Evolutionary conservation across 2,797 vertebrate genomes (phyloP).

Genomic region (Catharus ustulatus): DNA sequence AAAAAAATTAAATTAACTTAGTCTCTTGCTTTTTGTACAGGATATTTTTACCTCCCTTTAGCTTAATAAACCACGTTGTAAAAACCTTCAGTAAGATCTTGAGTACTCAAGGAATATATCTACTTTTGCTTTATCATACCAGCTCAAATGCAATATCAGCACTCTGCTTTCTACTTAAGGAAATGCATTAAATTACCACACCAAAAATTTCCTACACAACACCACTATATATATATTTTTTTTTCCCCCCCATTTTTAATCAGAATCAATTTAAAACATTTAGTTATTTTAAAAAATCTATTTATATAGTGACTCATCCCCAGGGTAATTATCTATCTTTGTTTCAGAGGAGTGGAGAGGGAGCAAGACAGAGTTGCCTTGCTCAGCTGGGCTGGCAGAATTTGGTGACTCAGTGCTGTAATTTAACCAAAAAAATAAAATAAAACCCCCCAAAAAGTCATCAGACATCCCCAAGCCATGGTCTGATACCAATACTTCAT

Average conservation of each 20-base stretch:
- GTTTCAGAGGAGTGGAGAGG: neutral
- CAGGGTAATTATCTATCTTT: constrained; percentile 1
- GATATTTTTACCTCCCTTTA: neutral
- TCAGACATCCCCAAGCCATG: neutral
- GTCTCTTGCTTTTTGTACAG: neutral
- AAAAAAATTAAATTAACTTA: neutral
- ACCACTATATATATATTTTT: no score
- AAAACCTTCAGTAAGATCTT: neutral
- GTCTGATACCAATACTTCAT: neutral
- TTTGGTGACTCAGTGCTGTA: neutral
- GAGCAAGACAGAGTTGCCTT: neutral
- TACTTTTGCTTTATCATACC: neutral
- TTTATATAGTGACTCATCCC: constrained; percentile 1
- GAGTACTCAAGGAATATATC: neutral
- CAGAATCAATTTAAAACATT: neutral
- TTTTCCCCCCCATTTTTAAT: neutral
- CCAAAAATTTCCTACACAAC: neutral
- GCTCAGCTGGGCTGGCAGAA: neutral
- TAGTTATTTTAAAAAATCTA: constrained; percentile 11
- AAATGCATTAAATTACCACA: neutral
- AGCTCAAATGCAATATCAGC: neutral
- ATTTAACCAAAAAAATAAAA: neutral
- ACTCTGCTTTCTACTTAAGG: neutral
- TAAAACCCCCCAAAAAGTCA: neutral
- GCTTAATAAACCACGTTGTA: neutral